phyloP scores from a whole-genome alignment of 2,797 vertebrate species.

The Bradypus variegatus region DNA sequence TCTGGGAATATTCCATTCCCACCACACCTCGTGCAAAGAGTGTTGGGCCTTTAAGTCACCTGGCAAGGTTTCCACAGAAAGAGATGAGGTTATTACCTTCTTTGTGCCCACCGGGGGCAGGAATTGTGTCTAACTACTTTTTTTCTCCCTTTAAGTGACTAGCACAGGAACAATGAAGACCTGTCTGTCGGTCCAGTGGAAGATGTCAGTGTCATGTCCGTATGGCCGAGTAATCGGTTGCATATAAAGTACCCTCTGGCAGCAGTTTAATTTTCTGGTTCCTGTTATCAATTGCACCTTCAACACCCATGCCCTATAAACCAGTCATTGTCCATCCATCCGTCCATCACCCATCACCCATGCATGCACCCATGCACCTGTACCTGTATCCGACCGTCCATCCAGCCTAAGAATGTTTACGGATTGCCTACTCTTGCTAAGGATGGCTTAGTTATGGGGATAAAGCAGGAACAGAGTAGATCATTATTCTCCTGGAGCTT shows the following conservation, averaged over 20 bases:
- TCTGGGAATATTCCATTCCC: rapidly evolving
- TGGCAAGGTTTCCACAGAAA: not conserved
- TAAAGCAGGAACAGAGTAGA: not conserved
- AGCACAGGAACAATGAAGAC: not conserved
- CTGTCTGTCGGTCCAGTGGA: not conserved
- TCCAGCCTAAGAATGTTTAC: not conserved
- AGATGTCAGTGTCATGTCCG: not conserved
- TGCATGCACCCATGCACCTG: not conserved
- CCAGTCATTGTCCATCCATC: not conserved
- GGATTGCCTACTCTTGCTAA: not conserved
- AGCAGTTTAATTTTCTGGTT: not conserved
- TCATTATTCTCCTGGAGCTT: not conserved
- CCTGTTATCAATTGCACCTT: not conserved
- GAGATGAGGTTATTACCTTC: not conserved
- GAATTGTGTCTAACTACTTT: no score
- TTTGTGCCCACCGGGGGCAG: not conserved
- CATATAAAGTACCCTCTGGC: not conserved
- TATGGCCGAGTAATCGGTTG: no score
- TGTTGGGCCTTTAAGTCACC: not conserved
- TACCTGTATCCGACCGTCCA: no score
- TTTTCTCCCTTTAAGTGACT: not conserved
- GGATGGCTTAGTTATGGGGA: not conserved
- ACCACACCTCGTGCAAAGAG: rapidly evolving
- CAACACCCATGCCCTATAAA: not conserved
- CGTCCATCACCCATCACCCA: no score